These are phyloP conservation scores for Drosophila mulleri DNA, from an alignment of 2,888 invertebrate species.

Conservation along the genomic window DNA sequence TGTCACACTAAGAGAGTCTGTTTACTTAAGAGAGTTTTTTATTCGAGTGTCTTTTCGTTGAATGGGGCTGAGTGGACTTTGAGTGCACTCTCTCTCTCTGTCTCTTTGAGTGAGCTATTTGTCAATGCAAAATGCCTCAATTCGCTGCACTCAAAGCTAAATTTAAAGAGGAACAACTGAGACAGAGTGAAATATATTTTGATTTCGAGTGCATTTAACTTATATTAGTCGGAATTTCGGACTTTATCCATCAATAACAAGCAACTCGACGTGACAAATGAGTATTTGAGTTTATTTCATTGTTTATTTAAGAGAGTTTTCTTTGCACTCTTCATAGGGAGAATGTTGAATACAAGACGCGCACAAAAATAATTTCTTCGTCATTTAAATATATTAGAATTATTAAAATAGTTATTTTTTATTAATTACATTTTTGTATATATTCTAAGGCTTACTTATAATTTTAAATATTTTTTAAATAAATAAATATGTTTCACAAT, in stretches of 20 bases:
- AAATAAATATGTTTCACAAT: too few relatives aligned
- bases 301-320: constrained; percentile 2
- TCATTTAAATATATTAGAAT: too few relatives aligned
- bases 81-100: neutral
- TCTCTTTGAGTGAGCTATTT: constrained; percentile 4
- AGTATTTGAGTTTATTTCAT: neutral
- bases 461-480: too few relatives aligned
- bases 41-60: neutral
- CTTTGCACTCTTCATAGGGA: neutral
- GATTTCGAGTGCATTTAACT: neutral
- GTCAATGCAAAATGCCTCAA: neutral
- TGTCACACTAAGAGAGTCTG: neutral
- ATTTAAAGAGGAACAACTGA: too few relatives aligned
- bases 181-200: neutral
- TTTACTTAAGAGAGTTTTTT: constrained; percentile 9
- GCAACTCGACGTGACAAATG: neutral
- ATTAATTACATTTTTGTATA: too few relatives aligned
- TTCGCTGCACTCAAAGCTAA: neutral
- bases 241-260: too few relatives aligned
- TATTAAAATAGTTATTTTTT: too few relatives aligned
- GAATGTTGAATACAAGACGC: neutral
- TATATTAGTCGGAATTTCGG: neutral
- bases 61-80: neutral
- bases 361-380: neutral
- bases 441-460: too few relatives aligned